A percentile compares a stretch with the other conserved stretches of the same genome.
These are phyloP conservation scores for Sylvia borin DNA, from an alignment of 2,797 vertebrate genomes.

Conservation along the genomic window DNA sequence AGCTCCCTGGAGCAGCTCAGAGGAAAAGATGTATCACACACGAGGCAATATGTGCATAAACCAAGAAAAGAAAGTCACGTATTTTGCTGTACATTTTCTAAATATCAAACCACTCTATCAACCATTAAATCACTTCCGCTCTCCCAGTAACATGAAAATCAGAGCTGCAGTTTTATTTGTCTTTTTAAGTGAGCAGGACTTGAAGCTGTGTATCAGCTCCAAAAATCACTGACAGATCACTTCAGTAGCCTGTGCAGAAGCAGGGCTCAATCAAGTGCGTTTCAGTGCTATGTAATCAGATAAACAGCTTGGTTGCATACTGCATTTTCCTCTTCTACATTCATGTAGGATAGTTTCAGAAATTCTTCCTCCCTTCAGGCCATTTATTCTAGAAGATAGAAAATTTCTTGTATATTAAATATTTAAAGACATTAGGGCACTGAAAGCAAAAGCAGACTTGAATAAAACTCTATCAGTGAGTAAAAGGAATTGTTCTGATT, in stretches of 20 bases:
- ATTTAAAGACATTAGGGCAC: background rate
- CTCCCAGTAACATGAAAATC: background rate
- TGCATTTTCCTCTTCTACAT: background rate
- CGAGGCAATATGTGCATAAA: background rate
- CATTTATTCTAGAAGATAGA: background rate
- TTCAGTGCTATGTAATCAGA: background rate
- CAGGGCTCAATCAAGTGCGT: background rate
- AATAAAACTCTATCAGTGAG: background rate
- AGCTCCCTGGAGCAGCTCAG: background rate
- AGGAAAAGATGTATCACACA: background rate
- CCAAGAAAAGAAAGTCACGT: fast-evolving
- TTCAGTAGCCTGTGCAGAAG: background rate
- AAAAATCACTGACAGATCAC: background rate
- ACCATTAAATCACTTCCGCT: background rate
- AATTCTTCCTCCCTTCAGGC: conserved; percentile 7
- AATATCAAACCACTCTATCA: background rate
- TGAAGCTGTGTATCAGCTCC: background rate
- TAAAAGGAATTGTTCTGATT: background rate
- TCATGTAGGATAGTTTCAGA: background rate
- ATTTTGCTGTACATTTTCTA: background rate
- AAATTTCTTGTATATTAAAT: background rate
- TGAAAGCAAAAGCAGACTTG: background rate
- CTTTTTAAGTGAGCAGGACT: background rate
- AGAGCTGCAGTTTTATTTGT: background rate
- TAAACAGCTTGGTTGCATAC: background rate